Evolutionary conservation across 2,797 vertebrate species (phyloP).

Genomic region (Columba guinea): DNA sequence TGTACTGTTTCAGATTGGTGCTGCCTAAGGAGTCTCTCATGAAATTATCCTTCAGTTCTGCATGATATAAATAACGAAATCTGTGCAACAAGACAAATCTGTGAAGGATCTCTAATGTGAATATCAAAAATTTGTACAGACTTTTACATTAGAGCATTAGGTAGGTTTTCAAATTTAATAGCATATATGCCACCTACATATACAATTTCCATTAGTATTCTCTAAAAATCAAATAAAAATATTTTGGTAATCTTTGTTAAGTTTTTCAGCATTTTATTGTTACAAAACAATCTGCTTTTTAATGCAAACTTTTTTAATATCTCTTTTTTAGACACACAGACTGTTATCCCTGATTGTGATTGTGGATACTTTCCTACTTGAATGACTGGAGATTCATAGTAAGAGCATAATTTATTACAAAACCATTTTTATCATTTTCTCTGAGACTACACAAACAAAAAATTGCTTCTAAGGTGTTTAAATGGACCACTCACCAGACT

Average conservation of each 20-base stretch:
- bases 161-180: background rate
- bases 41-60: background rate
- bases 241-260: background rate
- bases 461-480: background rate
- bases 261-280: background rate
- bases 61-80: background rate
- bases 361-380: background rate
- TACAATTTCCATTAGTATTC: background rate
- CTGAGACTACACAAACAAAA: background rate
- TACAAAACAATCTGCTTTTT: background rate
- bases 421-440: background rate
- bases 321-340: background rate
- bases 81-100: background rate
- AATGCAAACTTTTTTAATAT: background rate
- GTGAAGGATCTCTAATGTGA: background rate
- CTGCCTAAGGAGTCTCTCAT: background rate
- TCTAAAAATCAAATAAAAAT: background rate
- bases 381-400: background rate
- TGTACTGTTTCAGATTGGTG: background rate
- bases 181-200: fast-evolving
- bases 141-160: background rate
- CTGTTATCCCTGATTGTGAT: background rate
- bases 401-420: background rate
- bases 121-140: background rate
- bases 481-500: background rate